Evolutionary conservation across 1,140 invertebrate genomes (phyloP).

Genomic region (Platorchestia sp.): DNA sequence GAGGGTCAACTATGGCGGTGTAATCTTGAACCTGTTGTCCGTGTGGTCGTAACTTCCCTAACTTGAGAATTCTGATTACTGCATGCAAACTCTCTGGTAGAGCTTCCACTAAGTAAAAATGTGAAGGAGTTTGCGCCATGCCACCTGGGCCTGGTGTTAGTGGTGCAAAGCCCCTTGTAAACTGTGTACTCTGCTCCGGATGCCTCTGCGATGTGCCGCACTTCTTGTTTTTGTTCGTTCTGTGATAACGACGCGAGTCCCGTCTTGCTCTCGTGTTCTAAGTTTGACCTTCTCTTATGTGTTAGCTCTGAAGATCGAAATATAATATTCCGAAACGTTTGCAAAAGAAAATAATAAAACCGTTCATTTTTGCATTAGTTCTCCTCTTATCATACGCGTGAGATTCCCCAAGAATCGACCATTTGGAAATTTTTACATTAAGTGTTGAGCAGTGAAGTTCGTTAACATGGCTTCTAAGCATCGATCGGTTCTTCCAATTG

Average conservation of each 20-base stretch:
- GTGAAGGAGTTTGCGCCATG: neutral
- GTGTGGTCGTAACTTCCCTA: neutral
- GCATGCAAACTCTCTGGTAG: neutral
- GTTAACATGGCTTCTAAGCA: no score
- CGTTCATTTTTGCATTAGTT: no score
- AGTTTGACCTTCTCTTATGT: neutral
- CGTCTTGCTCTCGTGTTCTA: neutral
- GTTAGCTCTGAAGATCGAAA: no score
- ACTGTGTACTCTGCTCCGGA: conserved; percentile 63
- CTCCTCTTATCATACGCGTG: no score
- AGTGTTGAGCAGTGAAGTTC: no score
- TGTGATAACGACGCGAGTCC: neutral
- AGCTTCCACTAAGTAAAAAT: neutral
- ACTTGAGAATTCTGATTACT: neutral
- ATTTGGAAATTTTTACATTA: no score
- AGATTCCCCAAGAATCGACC: no score
- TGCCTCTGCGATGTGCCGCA: conserved; percentile 57
- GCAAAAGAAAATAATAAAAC: no score
- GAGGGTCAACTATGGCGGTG: no score
- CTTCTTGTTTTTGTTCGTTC: neutral
- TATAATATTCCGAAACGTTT: no score
- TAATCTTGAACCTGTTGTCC: neutral
- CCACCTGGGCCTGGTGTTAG: neutral
- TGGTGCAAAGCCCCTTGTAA: neutral
- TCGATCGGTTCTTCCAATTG: no score